A percentile compares a stretch with the other conserved stretches of the same genome.
These are phyloP conservation scores for Steinernema carpocapsae DNA, from an alignment of 2,888 invertebrate genomes.

Conservation along the genomic window DNA sequence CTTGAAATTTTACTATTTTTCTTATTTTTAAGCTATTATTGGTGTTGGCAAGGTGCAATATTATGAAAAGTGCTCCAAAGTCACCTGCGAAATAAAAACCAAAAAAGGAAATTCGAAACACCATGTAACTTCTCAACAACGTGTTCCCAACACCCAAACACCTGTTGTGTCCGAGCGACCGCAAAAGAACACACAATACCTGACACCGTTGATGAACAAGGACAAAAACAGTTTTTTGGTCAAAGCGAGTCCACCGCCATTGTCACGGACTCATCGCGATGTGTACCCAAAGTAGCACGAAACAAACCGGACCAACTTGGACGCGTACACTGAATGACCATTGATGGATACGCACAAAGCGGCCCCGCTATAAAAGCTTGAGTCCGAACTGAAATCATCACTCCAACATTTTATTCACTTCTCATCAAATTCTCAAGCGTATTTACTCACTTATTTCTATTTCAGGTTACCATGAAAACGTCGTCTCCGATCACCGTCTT, in stretches of 20 bases:
- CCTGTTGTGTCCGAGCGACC: neutral
- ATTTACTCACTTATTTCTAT: neutral
- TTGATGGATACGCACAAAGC: constrained; percentile 29
- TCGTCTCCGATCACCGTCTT: neutral
- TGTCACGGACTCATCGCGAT: constrained; percentile 12
- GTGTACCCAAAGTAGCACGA: constrained; percentile 33
- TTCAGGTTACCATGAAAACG: neutral
- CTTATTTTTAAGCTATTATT: too few relatives aligned
- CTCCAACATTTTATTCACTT: constrained; percentile 1
- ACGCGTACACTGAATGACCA: constrained; percentile 27
- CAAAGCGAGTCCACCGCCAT: constrained; percentile 2
- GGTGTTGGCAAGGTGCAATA: too few relatives aligned
- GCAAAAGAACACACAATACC: neutral
- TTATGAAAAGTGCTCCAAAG: too few relatives aligned
- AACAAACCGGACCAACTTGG: constrained; percentile 33
- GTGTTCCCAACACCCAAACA: too few relatives aligned
- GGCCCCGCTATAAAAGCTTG: constrained; percentile 24
- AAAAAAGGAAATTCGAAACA: too few relatives aligned
- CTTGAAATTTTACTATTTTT: too few relatives aligned
- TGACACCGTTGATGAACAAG: neutral
- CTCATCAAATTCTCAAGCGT: neutral
- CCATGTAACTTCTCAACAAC: too few relatives aligned
- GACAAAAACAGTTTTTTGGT: constrained; percentile 32
- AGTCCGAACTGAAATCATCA: neutral
- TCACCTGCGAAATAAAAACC: too few relatives aligned